Evolutionary conservation across 2,888 invertebrate genomes (phyloP).

Genomic region (Sarcophaga variegata): DNA sequence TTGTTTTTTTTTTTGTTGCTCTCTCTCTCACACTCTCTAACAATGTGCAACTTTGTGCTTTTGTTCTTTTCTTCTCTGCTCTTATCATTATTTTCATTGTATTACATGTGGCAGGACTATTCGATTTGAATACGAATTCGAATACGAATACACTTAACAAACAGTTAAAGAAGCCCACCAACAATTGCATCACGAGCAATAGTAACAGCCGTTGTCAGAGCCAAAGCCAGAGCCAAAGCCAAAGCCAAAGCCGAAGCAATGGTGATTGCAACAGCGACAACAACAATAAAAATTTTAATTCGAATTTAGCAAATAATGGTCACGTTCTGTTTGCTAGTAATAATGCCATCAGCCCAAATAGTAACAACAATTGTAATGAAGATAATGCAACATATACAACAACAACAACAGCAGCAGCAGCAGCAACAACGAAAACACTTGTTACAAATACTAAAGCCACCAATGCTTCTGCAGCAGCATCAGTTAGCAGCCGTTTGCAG

Average conservation of each 20-base stretch:
- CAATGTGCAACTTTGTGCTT: no score
- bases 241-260: neutral
- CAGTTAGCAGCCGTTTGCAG: neutral
- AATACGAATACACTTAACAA: conserved; percentile 59
- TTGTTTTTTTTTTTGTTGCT: conserved; percentile 24
- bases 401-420: no score
- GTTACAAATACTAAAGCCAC: neutral
- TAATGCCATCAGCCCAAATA: conserved; percentile 43
- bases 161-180: conserved; percentile 61
- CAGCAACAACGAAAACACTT: neutral
- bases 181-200: conserved; percentile 59
- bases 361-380: conserved; percentile 43
- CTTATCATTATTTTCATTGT: conserved; percentile 70
- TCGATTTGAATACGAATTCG: conserved; percentile 75
- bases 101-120: conserved; percentile 76
- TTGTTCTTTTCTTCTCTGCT: conserved; percentile 9
- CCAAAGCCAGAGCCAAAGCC: conserved; percentile 40
- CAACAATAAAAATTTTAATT: conserved; percentile 48
- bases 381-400: conserved; percentile 44
- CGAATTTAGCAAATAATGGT: conserved; percentile 60
- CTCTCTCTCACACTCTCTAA: no score
- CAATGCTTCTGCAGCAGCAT: conserved; percentile 10
- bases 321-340: conserved; percentile 65
- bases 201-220: conserved; percentile 37
- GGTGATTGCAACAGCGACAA: conserved; percentile 23